phyloP scores from a whole-genome alignment of 2,888 invertebrate genomes.

The Sesia bembeciformis region DNA sequence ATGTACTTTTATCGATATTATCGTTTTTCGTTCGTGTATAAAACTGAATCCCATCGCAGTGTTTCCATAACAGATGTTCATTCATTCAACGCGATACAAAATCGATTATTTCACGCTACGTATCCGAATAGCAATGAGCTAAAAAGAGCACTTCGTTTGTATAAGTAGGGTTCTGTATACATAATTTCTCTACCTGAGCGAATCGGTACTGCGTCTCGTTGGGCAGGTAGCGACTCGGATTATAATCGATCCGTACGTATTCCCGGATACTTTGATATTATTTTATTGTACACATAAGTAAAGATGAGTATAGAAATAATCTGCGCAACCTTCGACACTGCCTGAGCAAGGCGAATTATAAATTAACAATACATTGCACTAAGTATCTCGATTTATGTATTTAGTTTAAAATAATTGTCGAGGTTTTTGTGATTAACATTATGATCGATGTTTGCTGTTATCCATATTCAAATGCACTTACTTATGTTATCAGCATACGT shows the following conservation, averaged over 20 bases:
- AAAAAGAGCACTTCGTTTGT: slow-evolving; percentile 25
- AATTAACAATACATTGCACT: not conserved
- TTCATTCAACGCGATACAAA: slow-evolving; percentile 5
- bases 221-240: slow-evolving; percentile 49
- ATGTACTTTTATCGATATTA: too few relatives aligned
- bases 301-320: slow-evolving; percentile 3
- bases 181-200: slow-evolving; percentile 53
- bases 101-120: slow-evolving; percentile 19
- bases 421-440: too few relatives aligned
- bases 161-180: slow-evolving; percentile 25
- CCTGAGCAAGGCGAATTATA: slow-evolving; percentile 3
- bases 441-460: too few relatives aligned
- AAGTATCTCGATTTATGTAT: too few relatives aligned
- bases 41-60: not conserved
- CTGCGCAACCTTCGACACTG: slow-evolving; percentile 3
- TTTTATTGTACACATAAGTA: slow-evolving; percentile 7
- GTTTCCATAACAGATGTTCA: slow-evolving; percentile 1
- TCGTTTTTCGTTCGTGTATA: not conserved
- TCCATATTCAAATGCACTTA: too few relatives aligned
- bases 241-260: not conserved
- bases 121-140: slow-evolving; percentile 23
- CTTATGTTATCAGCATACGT: too few relatives aligned
- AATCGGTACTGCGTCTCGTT: slow-evolving; percentile 41
- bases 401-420: too few relatives aligned
- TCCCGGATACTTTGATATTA: slow-evolving; percentile 2